These are phyloP conservation scores for Doryteuthis pealeii DNA, from an alignment of 1,140 invertebrate genomes.

Conservation along the genomic window DNA sequence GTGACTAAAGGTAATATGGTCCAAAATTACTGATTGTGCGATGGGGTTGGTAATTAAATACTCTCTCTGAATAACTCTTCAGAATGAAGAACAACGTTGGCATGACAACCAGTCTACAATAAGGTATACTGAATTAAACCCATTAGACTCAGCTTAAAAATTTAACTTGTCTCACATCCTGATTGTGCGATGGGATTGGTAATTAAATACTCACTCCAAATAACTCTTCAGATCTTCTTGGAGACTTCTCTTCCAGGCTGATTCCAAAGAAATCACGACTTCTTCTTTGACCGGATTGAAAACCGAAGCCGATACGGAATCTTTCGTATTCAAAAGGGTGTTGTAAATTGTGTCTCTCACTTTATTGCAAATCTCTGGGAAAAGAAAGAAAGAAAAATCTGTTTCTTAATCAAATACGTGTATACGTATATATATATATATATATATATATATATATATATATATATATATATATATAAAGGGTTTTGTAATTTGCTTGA, in stretches of 20 bases:
- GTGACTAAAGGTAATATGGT: neutral
- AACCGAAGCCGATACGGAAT: slow-evolving; percentile 50
- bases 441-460: neutral
- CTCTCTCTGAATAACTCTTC: too few species aligned
- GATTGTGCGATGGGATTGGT: too few species aligned
- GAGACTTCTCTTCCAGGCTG: slow-evolving; percentile 54
- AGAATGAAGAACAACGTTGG: too few species aligned
- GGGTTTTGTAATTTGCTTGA: too few species aligned
- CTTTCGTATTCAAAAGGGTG: slow-evolving; percentile 40
- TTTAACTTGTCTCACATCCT: too few species aligned
- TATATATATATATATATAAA: neutral
- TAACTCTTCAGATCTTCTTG: slow-evolving; percentile 59
- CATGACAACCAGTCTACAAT: too few species aligned
- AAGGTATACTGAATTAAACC: too few species aligned
- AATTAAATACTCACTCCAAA: slow-evolving; percentile 57
- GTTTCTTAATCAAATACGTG: neutral
- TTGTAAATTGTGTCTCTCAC: slow-evolving; percentile 42
- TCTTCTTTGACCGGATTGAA: slow-evolving; percentile 48
- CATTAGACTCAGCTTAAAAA: too few species aligned
- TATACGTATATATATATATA: neutral
- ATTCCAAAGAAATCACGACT: slow-evolving; percentile 46
- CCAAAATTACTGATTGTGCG: too few species aligned
- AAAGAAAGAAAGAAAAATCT: neutral
- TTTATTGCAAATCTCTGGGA: slow-evolving; percentile 37
- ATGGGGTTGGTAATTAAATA: too few species aligned